A percentile compares a stretch with the other conserved stretches of the same genome.
Conservation (phyloP, 2,797 vertebrate species). For the Aythya fuligula region DNA sequence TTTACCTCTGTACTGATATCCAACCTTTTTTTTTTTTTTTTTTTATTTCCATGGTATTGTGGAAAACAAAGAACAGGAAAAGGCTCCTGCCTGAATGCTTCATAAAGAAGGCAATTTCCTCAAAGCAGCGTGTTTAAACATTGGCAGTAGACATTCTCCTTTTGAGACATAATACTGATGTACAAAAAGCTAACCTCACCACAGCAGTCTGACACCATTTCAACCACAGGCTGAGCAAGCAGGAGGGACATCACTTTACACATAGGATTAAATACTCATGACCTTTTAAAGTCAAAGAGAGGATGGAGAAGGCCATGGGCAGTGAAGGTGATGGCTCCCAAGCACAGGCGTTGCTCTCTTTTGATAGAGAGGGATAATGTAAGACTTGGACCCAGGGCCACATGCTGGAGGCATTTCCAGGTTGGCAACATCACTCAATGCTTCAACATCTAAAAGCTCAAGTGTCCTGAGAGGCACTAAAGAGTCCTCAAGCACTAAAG, state of each 20-base stretch:
- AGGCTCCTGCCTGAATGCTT: neutral
- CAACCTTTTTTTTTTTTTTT: neutral
- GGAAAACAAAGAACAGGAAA: neutral
- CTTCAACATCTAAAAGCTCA: neutral
- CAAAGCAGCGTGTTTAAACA: neutral
- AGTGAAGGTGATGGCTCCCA: neutral
- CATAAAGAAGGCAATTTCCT: neutral
- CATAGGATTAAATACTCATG: neutral
- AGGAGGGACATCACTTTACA: neutral
- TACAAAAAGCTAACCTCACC: neutral
- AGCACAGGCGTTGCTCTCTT: neutral
- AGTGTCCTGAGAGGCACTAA: neutral
- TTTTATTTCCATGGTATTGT: neutral
- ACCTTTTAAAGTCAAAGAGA: neutral
- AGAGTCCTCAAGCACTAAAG: neutral
- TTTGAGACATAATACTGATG: neutral
- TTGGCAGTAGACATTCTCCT: neutral
- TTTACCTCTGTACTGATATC: neutral
- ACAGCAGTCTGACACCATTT: neutral
- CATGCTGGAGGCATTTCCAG: neutral
- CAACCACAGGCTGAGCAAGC: neutral
- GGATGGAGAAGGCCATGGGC: neutral
- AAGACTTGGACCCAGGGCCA: neutral
- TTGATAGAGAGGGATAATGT: fast-evolving
- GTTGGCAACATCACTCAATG: neutral